phyloP scores from a whole-genome alignment of 2,113 vertebrate species.

The Herpetotheres cachinnans region DNA sequence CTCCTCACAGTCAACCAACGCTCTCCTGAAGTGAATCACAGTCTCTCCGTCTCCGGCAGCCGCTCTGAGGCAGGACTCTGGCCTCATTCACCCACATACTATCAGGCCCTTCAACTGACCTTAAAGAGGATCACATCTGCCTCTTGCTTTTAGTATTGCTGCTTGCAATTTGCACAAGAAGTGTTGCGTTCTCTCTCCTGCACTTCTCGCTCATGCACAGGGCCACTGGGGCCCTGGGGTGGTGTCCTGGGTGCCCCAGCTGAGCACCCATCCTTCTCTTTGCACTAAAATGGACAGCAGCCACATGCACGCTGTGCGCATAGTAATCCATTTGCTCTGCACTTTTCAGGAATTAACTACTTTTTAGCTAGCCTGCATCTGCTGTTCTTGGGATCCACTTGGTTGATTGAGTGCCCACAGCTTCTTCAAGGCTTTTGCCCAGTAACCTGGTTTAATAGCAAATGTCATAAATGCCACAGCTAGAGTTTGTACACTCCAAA shows the following conservation, averaged over 20 bases:
- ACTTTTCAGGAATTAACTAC: background rate
- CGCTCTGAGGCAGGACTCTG: background rate
- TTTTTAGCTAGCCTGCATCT: background rate
- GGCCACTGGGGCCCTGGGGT: rapidly evolving
- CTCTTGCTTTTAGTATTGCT: background rate
- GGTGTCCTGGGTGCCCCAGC: background rate
- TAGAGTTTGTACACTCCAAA: background rate
- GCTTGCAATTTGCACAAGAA: background rate
- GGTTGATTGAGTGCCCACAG: background rate
- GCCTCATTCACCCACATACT: background rate
- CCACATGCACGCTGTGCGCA: rapidly evolving
- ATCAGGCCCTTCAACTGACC: background rate
- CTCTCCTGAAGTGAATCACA: background rate
- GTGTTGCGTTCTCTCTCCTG: background rate
- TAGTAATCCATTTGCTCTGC: background rate
- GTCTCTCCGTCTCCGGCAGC: background rate
- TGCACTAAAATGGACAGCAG: background rate
- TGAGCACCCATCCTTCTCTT: background rate
- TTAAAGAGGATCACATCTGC: background rate
- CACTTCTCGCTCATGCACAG: background rate
- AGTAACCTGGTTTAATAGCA: background rate
- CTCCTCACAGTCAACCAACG: background rate
- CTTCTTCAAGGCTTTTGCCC: background rate
- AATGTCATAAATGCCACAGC: background rate
- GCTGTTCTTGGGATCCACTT: background rate